These are phyloP conservation scores for Melanophora roralis DNA, from an alignment of 2,888 invertebrate genomes.

Conservation along the genomic window DNA sequence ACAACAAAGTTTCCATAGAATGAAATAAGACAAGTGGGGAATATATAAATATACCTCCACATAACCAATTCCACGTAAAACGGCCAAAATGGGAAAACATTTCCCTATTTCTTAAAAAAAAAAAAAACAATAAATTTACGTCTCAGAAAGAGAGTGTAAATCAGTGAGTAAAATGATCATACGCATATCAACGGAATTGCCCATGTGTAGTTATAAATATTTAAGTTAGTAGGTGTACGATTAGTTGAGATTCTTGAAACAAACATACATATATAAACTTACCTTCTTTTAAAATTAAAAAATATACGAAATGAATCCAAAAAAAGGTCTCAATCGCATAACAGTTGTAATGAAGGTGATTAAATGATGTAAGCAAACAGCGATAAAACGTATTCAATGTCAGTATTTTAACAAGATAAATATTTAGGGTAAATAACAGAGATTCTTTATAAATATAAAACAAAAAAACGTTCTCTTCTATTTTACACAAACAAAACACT, in stretches of 20 bases:
- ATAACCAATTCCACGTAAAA: no score
- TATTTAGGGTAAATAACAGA: slow-evolving; percentile 1
- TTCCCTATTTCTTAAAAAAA: no score
- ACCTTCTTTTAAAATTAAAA: slow-evolving; percentile 53
- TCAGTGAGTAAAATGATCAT: background rate
- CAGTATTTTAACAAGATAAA: background rate
- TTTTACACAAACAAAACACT: slow-evolving; percentile 42
- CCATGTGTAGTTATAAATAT: background rate
- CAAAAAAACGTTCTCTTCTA: slow-evolving; percentile 18
- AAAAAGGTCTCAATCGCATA: slow-evolving; percentile 40
- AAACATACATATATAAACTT: slow-evolving; percentile 39
- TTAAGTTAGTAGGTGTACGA: slow-evolving; percentile 52
- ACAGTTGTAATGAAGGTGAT: slow-evolving; percentile 15
- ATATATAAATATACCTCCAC: no score
- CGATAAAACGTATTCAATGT: slow-evolving; percentile 31
- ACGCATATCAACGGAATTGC: no score
- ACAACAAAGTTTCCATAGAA: no score
- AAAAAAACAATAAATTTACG: no score
- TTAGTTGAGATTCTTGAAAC: background rate
- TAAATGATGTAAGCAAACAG: slow-evolving; percentile 24
- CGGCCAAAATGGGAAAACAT: no score
- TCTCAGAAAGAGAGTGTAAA: slow-evolving; percentile 8
- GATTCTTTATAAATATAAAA: slow-evolving; percentile 46
- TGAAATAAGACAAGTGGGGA: no score
- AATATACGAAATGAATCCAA: slow-evolving; percentile 33